phyloP scores from a whole-genome alignment of 2,113 vertebrate species.

The Cygnus buccinator region DNA sequence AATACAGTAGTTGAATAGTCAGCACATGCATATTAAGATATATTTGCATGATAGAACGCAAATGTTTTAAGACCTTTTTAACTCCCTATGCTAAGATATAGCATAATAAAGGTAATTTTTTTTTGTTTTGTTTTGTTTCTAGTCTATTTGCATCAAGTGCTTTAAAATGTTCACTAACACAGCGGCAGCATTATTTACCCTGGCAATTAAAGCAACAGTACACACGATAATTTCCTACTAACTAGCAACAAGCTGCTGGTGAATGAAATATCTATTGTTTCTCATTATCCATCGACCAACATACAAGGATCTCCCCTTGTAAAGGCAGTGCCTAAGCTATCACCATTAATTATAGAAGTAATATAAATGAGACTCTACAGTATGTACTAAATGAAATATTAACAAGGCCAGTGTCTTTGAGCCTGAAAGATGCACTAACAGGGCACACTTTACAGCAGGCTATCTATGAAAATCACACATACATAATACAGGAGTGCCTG shows the following conservation, averaged over 20 bases:
- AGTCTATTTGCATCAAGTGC: constrained; percentile 86
- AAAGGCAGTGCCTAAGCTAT: constrained; percentile 85
- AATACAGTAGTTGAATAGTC: constrained; percentile 84
- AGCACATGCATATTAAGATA: constrained; percentile 91
- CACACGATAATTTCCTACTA: constrained; percentile 84
- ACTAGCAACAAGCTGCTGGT: constrained; percentile 89
- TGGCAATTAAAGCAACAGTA: constrained; percentile 91
- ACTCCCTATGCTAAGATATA: constrained; percentile 84
- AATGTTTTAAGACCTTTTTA: constrained; percentile 77
- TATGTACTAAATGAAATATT: constrained; percentile 86
- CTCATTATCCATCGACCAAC: constrained; percentile 85
- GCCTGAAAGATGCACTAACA: constrained; percentile 74
- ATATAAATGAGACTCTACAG: constrained; percentile 85
- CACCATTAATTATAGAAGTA: constrained; percentile 88
- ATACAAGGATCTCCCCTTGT: constrained; percentile 80
- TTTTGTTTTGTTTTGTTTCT: constrained; percentile 77
- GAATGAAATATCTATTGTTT: constrained; percentile 89
- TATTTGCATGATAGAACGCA: constrained; percentile 85
- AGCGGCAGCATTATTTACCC: constrained; percentile 83
- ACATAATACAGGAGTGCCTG: constrained; percentile 56
- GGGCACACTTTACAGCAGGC: constrained; percentile 67
- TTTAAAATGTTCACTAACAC: constrained; percentile 90
- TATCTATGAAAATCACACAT: constrained; percentile 67
- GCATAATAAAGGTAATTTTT: constrained; percentile 78
- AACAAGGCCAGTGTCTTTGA: constrained; percentile 79